Percentiles rank a stretch among this genome's conserved stretches.
Evolutionary conservation across 2,113 vertebrate genomes (phyloP).

Genomic region (Zosterops pallidus): DNA sequence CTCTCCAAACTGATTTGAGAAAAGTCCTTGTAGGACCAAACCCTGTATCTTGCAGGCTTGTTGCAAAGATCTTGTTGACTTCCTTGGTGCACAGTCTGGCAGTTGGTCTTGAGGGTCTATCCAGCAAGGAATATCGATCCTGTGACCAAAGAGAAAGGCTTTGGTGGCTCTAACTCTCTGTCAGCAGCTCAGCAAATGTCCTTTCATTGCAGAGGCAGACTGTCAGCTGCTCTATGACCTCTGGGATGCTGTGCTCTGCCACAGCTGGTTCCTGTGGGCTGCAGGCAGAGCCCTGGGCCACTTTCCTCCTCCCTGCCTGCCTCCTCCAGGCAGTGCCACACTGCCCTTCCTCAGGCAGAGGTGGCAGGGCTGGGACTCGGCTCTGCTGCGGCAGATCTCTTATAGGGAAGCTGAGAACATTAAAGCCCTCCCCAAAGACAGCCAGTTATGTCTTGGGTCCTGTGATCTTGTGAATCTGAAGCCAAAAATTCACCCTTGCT

Average conservation of each 20-base stretch:
- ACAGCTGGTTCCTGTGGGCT: background rate
- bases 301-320: background rate
- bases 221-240: background rate
- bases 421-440: no score
- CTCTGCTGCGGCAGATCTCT: background rate
- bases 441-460: no score
- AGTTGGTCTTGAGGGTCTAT: background rate
- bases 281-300: no score
- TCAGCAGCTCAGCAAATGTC: fast-evolving
- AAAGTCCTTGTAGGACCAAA: background rate
- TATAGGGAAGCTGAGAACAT: no score
- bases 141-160: background rate
- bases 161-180: background rate
- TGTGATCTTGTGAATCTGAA: no score
- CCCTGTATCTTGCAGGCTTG: background rate
- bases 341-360: fast-evolving
- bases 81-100: background rate
- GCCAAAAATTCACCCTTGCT: no score
- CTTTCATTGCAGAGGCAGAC: no score
- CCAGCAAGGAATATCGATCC: background rate
- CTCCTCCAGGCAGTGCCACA: fast-evolving
- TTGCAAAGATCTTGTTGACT: background rate
- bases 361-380: background rate
- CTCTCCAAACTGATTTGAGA: background rate
- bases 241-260: background rate